Evolutionary conservation across 2,797 vertebrate genomes (phyloP), one percentile per base, ranked within the genome.

Genomic region (Pogonophryne albipinna): DNA sequence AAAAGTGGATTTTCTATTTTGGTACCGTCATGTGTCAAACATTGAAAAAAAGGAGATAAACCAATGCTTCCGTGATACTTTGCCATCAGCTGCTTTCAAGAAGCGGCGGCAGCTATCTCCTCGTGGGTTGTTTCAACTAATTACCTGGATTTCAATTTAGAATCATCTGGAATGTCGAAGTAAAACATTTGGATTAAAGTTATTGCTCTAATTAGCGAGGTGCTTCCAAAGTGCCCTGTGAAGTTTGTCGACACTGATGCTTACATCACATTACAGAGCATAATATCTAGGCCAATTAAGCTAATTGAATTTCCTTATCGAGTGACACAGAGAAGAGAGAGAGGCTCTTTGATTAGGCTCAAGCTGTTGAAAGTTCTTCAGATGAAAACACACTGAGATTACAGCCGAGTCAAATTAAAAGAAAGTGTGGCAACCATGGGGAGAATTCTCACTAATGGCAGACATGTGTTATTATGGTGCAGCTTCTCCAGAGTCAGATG

Each of bases 251-350:
- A 93, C 88, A 91, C 85, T 65, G 66, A 79, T 85, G 78, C 87
- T 87, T 83, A 86, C 87, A 89, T 89, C 76, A 87, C 89, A 88
- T 92, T 91, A 91, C 87, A 87, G 83, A 86, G 81, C 74, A 86
- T 91, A 93, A 92, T 92, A 92, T 92, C 85, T 85, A 90, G 89
- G 85, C 92, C 93, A 94, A 91, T 94, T 94, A 94, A 87, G 85
- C 91, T 93, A 93, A 93, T 92, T 94, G 89, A 94, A 94, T 93
- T 92, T 92, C 85, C 91, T 93, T 92, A 90, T 94, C 88, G 89
- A 74, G 86, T 87, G 85, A 93, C 83, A 90, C 83, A 86, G 71
- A 78, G 80, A 85, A 57, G 76, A 72, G 68, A 80, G 84, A 71
- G 79, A 85, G 90, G 80, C 78, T 85, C 90, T 94, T 90, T 93